Conservation (phyloP, 2,888 invertebrate species). For the Merodon equestris region DNA sequence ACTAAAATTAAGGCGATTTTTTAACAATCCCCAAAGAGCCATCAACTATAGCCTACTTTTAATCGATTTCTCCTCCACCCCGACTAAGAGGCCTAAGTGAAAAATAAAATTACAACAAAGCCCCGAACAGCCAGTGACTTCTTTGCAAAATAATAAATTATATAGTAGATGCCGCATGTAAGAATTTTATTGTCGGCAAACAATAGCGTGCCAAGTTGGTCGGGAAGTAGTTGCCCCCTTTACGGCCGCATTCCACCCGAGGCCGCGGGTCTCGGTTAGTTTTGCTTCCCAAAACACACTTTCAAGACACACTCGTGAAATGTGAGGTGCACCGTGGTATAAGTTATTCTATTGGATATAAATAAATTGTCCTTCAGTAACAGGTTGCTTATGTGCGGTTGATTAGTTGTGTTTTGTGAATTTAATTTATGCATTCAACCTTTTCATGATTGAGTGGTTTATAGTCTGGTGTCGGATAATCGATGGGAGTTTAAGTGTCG, state of each 20-base stretch:
- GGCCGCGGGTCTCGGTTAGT: too few species aligned
- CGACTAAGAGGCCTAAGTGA: too few species aligned
- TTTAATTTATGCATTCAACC: constrained; percentile 3
- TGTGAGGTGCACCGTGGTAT: constrained; percentile 17
- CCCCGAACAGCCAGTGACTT: too few species aligned
- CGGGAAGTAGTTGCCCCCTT: constrained; percentile 17
- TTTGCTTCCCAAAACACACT: too few species aligned
- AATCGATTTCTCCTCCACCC: too few species aligned
- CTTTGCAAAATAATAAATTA: too few species aligned
- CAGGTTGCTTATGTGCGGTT: constrained; percentile 36
- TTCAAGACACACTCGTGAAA: constrained; percentile 8
- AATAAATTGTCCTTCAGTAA: constrained; percentile 54
- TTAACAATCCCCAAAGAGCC: too few species aligned
- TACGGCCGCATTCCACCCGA: constrained; percentile 10
- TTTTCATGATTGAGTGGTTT: not conserved
- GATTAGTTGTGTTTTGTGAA: not conserved
- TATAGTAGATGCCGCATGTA: too few species aligned
- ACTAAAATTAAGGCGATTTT: too few species aligned
- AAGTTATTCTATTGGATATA: constrained; percentile 45
- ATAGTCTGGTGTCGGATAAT: not conserved
- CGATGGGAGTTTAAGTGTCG: not conserved
- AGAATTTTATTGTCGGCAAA: not conserved
- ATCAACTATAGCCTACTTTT: too few species aligned
- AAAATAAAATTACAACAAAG: too few species aligned
- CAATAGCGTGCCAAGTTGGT: constrained; percentile 26